Evolutionary conservation across 2,797 vertebrate genomes (phyloP).

Genomic region (Lemur catta): DNA sequence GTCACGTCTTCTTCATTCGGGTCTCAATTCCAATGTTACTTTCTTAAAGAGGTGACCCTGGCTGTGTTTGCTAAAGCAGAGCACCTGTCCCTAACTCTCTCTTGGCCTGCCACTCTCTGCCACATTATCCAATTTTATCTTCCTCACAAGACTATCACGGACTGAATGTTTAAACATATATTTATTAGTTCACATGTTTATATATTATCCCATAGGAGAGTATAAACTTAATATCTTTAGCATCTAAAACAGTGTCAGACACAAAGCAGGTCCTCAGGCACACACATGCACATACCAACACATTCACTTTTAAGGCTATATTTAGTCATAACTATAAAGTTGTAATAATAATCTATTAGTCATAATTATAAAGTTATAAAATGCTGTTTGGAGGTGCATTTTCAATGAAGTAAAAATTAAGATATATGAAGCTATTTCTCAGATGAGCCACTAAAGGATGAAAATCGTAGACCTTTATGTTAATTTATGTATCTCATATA

Average conservation of each 20-base stretch:
- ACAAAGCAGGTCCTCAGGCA: neutral
- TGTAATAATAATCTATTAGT: neutral
- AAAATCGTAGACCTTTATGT: neutral
- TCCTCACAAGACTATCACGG: neutral
- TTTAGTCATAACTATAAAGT: neutral
- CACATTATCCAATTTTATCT: neutral
- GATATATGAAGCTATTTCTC: neutral
- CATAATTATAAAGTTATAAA: neutral
- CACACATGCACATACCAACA: neutral
- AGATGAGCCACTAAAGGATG: neutral
- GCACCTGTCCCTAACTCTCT: neutral
- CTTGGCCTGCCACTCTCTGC: neutral
- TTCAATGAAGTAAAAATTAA: neutral
- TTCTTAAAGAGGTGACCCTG: neutral
- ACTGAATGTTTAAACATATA: neutral
- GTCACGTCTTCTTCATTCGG: neutral
- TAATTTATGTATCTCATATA: neutral
- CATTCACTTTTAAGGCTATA: neutral
- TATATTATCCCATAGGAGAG: neutral
- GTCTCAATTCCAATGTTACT: neutral
- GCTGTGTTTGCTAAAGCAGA: neutral
- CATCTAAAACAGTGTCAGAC: neutral
- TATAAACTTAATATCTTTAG: neutral
- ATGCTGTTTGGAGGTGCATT: neutral
- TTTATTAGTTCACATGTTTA: neutral